Evolutionary conservation across 2,113 vertebrate species (phyloP).

Genomic region (Dicerorhinus sumatrensis): DNA sequence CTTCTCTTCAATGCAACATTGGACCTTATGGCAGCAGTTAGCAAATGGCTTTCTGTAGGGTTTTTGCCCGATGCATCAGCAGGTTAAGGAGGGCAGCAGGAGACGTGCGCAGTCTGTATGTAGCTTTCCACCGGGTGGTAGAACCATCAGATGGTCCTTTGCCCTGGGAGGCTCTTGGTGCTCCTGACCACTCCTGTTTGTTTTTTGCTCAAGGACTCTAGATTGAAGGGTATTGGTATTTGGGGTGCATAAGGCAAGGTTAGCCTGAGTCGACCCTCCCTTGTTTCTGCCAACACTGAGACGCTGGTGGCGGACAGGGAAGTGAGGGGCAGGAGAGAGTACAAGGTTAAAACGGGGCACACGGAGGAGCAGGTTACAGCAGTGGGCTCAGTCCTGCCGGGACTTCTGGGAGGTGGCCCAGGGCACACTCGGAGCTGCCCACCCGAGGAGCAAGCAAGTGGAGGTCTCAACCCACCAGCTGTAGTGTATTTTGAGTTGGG

Average conservation of each 20-base stretch:
- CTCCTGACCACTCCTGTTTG: background rate
- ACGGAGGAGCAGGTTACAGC: too few relatives aligned
- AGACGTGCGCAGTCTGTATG: fast-evolving
- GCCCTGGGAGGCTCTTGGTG: background rate
- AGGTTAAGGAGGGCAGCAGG: background rate
- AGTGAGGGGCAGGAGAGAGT: background rate
- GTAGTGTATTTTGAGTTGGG: background rate
- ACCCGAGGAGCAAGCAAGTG: fast-evolving
- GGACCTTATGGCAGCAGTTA: constrained; percentile 38
- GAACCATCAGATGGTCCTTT: background rate
- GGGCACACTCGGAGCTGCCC: fast-evolving
- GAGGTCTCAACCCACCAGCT: background rate
- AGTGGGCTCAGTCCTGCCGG: fast-evolving
- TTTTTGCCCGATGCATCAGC: background rate
- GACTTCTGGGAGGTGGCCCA: fast-evolving
- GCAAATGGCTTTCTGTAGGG: constrained; percentile 51
- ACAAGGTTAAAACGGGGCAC: background rate
- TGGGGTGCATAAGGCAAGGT: background rate
- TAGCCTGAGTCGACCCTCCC: background rate
- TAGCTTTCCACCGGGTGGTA: background rate
- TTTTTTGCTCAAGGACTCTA: background rate
- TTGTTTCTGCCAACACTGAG: background rate
- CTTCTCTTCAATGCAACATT: background rate
- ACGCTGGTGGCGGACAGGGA: too few relatives aligned
- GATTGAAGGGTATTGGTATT: background rate